Evolutionary conservation across 1,140 invertebrate genomes (phyloP).

Genomic region (Listronotus oregonensis): DNA sequence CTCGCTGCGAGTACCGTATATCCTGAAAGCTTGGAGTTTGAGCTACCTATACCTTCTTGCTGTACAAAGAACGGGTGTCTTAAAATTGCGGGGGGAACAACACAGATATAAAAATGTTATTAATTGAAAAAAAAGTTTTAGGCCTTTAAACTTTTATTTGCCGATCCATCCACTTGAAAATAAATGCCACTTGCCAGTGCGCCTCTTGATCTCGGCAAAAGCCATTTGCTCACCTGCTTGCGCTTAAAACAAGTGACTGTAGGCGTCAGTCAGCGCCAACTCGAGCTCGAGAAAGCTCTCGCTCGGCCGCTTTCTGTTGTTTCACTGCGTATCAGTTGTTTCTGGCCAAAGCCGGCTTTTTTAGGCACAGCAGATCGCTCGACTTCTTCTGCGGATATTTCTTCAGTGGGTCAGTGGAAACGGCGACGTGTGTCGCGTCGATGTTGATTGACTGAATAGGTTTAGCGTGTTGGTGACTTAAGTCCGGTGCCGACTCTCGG

Average conservation of each 20-base stretch:
- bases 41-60: too few species aligned
- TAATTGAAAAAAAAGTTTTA: too few species aligned
- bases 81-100: too few species aligned
- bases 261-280: conserved; percentile 19
- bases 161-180: too few species aligned
- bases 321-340: conserved; percentile 2
- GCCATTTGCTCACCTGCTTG: conserved; percentile 1
- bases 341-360: neutral
- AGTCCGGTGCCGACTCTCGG: neutral
- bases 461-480: conserved; percentile 2
- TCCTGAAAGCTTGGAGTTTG: too few species aligned
- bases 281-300: conserved; percentile 16
- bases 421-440: conserved; percentile 14
- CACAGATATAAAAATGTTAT: too few species aligned
- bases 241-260: conserved; percentile 22
- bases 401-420: conserved; percentile 23
- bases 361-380: conserved; percentile 8
- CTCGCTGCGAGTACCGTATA: too few species aligned
- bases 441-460: conserved; percentile 12
- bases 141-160: too few species aligned
- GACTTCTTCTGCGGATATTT: conserved; percentile 11
- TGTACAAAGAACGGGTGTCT: too few species aligned
- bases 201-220: neutral
- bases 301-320: conserved; percentile 6
- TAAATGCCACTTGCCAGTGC: neutral